Evolutionary conservation across 2,113 vertebrate genomes (phyloP), one percentile per base, ranked within the genome.

Genomic region (Anguilla japonica): DNA sequence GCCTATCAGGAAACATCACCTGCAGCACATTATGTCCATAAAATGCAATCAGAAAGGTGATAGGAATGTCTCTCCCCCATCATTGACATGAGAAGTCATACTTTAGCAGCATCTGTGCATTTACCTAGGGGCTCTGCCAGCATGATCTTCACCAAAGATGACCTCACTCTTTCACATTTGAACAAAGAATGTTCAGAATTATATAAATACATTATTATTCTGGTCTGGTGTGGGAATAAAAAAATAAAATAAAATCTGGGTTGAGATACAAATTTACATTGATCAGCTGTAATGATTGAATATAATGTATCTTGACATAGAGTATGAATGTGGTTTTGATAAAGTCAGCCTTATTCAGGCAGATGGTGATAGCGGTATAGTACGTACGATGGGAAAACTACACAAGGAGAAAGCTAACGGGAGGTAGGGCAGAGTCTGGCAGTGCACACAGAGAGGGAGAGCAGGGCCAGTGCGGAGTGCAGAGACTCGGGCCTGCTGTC

Each of bases 21-120:
- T 75, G 1, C 79, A 26, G 86, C 78, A 71, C 60, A 29, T 75
- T 83, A 53, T 87, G 63, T 87, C 29, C 34, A 87, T 75, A 50
- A 87, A 82, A 82, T 43, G n/a, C 22, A 67, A 86, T 80, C 79
- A 34, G 9, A 67, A 81, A 29, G 14, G 15, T 86, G 78, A 83
- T 87, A 78, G n/a, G 75, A 82, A 67, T 41, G 81, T 56, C 20
- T 40, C 29, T 71, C 81, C 57, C 79, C 7, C n/a, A 85, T n/a
- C 56, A 22, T 7, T 79, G 40, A 60, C 50, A 80, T 57, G 50
- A 41, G 39, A 46, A 81, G 53, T 43, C 26, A 14, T 79, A 41
- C 60, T 67, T 67, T 26, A 26, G 43, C 39, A 56, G 22, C 29
- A 75, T 75, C 71, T 75, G 18, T 53, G 22, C 15, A 46, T 86